phyloP scores from a whole-genome alignment of 2,888 invertebrate species.

The Halocaridina rubra region DNA sequence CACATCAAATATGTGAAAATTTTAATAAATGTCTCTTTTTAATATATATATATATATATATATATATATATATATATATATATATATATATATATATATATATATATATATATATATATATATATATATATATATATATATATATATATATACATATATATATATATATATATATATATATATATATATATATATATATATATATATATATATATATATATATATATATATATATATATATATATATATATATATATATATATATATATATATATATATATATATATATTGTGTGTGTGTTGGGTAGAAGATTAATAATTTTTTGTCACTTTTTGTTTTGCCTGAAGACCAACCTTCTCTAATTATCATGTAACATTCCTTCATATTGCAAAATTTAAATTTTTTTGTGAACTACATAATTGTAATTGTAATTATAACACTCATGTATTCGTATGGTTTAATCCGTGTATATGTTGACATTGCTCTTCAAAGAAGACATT shows the following conservation, averaged over 20 bases:
- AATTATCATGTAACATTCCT: too few species aligned
- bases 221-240: not conserved
- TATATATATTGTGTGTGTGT: too few species aligned
- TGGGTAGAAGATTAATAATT: too few species aligned
- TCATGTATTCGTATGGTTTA: too few species aligned
- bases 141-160: not conserved
- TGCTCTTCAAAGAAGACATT: too few species aligned
- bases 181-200: constrained; percentile 25
- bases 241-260: constrained; percentile 11
- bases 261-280: too few species aligned
- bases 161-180: constrained; percentile 25
- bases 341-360: too few species aligned
- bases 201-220: not conserved
- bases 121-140: not conserved
- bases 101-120: not conserved
- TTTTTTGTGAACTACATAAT: too few species aligned
- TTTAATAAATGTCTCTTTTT: constrained; percentile 27
- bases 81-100: not conserved
- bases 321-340: too few species aligned
- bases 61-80: not conserved
- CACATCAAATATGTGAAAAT: constrained; percentile 25
- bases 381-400: too few species aligned
- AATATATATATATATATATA: not conserved
- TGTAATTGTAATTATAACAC: too few species aligned
- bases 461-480: too few species aligned